Evolutionary conservation across 2,113 vertebrate species (phyloP).

Genomic region (Ptychochromis oligacanthus): DNA sequence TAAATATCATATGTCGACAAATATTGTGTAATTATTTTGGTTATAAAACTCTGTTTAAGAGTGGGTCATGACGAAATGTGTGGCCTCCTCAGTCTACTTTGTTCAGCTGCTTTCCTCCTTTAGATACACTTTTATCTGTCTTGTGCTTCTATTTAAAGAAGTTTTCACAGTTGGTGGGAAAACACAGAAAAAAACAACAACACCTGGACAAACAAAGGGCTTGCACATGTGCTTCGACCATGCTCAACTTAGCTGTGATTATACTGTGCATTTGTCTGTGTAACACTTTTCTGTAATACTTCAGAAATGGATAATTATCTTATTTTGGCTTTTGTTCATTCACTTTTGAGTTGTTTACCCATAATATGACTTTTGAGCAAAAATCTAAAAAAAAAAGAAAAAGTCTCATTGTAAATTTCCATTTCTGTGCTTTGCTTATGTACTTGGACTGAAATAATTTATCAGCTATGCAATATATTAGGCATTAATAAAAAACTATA

Average conservation of each 20-base stretch:
- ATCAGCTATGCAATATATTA: not conserved
- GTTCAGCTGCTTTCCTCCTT: conserved; percentile 54
- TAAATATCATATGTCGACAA: conserved; percentile 71
- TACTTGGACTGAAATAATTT: not conserved
- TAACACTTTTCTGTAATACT: not conserved
- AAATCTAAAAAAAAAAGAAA: not conserved
- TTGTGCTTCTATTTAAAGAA: conserved; percentile 36
- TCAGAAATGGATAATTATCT: not conserved
- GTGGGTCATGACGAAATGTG: not conserved
- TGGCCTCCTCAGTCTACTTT: conserved; percentile 18
- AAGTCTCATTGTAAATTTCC: not conserved
- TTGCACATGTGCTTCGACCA: conserved; percentile 11
- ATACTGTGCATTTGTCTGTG: not conserved
- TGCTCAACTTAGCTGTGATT: not conserved
- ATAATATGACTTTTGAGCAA: not conserved
- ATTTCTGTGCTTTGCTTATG: not conserved
- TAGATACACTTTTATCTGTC: conserved; percentile 5
- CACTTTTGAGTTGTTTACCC: not conserved
- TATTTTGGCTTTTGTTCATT: not conserved
- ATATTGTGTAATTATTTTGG: conserved; percentile 47
- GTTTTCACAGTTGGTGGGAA: conserved; percentile 54
- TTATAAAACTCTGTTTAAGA: conserved; percentile 42
- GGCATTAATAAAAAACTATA: not conserved
- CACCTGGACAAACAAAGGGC: conserved; percentile 68
- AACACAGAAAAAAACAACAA: conserved; percentile 6